A percentile compares a stretch with the other conserved stretches of the same genome.
Conservation (phyloP, 2,888 invertebrate species). For the Caenorhabditis sp. region DNA sequence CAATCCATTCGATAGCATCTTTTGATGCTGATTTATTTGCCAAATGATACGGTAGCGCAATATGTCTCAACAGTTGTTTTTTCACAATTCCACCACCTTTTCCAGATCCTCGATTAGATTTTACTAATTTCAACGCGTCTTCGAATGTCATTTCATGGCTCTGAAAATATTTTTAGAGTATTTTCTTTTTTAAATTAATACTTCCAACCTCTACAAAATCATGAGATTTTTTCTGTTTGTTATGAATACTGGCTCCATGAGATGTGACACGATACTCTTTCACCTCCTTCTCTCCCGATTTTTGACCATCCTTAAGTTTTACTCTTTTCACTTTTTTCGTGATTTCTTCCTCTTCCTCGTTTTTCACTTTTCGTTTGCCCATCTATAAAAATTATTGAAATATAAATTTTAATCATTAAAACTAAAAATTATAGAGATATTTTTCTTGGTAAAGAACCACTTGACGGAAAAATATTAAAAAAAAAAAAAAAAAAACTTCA, state of each 20-base stretch:
- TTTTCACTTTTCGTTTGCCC: constrained; percentile 21
- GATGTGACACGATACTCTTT: constrained; percentile 16
- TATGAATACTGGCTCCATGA: constrained; percentile 18
- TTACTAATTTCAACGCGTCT: constrained; percentile 20
- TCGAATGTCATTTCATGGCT: constrained; percentile 28
- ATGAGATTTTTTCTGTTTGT: constrained; percentile 8
- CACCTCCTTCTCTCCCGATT: too few relatives aligned
- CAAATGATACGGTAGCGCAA: constrained; percentile 41
- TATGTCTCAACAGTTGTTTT: constrained; percentile 13
- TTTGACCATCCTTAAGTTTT: not conserved
- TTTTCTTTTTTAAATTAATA: too few relatives aligned
- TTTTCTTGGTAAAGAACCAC: too few relatives aligned
- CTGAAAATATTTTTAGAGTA: too few relatives aligned
- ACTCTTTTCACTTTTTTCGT: not conserved
- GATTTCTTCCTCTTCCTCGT: constrained; percentile 9
- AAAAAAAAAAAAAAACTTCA: not conserved
- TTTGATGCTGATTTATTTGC: constrained; percentile 24
- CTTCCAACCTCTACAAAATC: not conserved
- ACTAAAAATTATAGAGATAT: not conserved
- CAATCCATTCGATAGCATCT: constrained; percentile 26
- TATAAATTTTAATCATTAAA: not conserved
- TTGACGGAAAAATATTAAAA: not conserved
- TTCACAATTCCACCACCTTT: constrained; percentile 21
- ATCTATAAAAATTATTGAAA: constrained; percentile 4
- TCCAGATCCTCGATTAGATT: constrained; percentile 14